Conservation (phyloP, 2,113 vertebrate genomes). For the Ctenodactylus gundi region DNA sequence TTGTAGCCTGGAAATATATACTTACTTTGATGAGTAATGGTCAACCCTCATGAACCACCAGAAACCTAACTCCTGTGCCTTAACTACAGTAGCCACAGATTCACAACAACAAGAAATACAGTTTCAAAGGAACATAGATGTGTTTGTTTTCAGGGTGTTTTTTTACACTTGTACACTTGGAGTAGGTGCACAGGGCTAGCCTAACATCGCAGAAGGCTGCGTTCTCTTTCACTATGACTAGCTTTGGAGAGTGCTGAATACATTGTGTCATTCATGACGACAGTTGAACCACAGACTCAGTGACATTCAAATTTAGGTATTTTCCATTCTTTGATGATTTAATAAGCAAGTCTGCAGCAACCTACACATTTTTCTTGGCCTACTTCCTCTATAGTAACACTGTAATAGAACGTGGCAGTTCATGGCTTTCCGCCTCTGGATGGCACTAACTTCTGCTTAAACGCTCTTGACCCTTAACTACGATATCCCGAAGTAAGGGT, state of each 20-base stretch:
- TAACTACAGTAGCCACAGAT: not conserved
- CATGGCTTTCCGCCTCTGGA: slow-evolving; percentile 84
- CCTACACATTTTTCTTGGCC: slow-evolving; percentile 59
- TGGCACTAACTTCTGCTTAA: slow-evolving; percentile 84
- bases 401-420: slow-evolving; percentile 62
- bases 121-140: not conserved
- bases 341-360: slow-evolving; percentile 48
- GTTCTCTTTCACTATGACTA: not conserved
- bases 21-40: not conserved
- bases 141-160: not conserved
- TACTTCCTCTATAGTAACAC: slow-evolving; percentile 49
- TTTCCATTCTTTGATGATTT: slow-evolving; percentile 57
- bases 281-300: not conserved
- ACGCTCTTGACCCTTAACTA: slow-evolving; percentile 72
- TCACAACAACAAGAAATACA: not conserved
- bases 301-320: not conserved
- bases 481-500: slow-evolving; percentile 69
- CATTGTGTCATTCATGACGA: not conserved
- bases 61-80: not conserved
- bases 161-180: not conserved
- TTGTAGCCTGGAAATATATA: not conserved
- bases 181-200: not conserved
- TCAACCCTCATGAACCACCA: not conserved
- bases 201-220: not conserved
- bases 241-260: not conserved